Evolutionary conservation across 2,797 vertebrate genomes (phyloP).

Genomic region (Staurois parvus): DNA sequence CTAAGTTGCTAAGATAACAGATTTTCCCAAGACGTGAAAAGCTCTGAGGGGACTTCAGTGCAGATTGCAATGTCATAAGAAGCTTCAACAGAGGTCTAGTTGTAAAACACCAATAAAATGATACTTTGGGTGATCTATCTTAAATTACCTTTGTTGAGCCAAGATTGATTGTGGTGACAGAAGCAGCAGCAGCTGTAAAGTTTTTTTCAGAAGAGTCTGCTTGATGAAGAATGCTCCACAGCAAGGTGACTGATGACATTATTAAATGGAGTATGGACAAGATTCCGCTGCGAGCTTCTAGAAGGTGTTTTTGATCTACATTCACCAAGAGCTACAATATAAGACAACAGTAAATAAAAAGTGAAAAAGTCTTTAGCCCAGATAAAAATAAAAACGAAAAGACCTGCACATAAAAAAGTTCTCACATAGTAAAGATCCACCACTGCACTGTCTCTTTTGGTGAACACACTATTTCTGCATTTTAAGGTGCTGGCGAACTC

Average conservation of each 20-base stretch:
- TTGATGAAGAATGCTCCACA: conserved; percentile 93
- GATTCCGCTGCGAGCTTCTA: conserved; percentile 94
- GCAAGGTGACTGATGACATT: conserved; percentile 95
- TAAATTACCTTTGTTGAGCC: conserved; percentile 93
- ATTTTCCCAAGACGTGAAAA: background rate
- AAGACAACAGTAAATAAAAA: background rate
- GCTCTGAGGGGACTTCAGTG: too few relatives aligned
- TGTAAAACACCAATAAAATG: background rate
- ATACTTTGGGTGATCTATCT: background rate
- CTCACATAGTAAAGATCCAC: too few relatives aligned
- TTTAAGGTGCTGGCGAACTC: too few relatives aligned
- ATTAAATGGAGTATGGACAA: conserved; percentile 97
- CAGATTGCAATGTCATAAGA: too few relatives aligned
- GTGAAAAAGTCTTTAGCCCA: background rate
- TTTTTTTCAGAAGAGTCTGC: conserved; percentile 91
- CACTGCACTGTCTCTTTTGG: too few relatives aligned
- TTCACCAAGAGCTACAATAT: conserved; percentile 86
- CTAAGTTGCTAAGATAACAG: background rate
- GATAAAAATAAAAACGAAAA: background rate
- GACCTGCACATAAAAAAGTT: too few relatives aligned
- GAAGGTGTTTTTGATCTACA: conserved; percentile 94
- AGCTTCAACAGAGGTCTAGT: background rate
- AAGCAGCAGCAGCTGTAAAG: conserved; percentile 83
- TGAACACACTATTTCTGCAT: too few relatives aligned
- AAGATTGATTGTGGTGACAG: conserved; percentile 93